Evolutionary conservation across 1,140 invertebrate species (phyloP), one percentile per base, ranked within the genome.

Genomic region (Zaprionus davidi): DNA sequence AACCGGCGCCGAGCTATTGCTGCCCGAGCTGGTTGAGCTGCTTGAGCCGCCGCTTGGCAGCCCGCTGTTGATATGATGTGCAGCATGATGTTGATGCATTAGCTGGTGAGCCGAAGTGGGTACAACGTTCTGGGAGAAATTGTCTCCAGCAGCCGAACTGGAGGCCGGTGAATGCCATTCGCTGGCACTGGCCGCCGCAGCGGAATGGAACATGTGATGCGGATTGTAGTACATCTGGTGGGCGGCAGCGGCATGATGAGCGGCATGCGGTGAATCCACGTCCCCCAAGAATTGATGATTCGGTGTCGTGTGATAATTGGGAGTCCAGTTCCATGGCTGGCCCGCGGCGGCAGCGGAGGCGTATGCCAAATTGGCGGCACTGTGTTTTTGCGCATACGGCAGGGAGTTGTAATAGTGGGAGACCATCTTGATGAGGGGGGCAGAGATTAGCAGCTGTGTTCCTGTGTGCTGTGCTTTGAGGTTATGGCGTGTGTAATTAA

Each of bases 201-300:
- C 78, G 53, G 91, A 71, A 26, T 92, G 91, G 60, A 93, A 92
- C 84, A 93, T 91, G 55, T 92, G 87, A 82, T 92, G 92, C 17
- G 85, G 69, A 81, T 84, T 92, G 62, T 94, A 94, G 91, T 94
- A 94, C 73, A 94, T 94, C 59, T 91, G 91, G 56, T 91, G 86
- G 53, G 83, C 84, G 6, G 79, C 85, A 11, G 82, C 82, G 22
- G 82, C 84, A 67, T 88, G 85, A 55, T 88, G 85, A 1, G 90
- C 81, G 1, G 90, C 81, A 73, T 92, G 91, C 44, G 91, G 70
- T 0, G 91, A 82, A 68, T 94, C 94, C 75, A 94, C 93, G 59
- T 92, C 90, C 46, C 81, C 59, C 1, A 92, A 66, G 44, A 94
- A 94, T 79, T 94, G 94, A 87, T 94, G 94, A 72, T 94, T 94